phyloP scores from a whole-genome alignment of 2,113 vertebrate genomes.

The Oriolus oriolus region DNA sequence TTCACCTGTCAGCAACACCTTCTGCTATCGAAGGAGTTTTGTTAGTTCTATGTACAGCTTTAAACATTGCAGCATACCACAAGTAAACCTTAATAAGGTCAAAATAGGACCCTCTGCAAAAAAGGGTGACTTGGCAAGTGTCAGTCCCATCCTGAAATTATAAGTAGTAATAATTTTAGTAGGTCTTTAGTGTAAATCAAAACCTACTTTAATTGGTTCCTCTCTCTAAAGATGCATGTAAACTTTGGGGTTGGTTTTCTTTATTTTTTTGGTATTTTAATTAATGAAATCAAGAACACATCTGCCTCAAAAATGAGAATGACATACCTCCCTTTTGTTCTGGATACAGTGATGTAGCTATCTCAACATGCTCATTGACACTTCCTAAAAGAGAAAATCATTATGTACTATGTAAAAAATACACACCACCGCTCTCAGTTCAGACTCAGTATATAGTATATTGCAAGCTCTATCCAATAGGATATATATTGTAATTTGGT shows the following conservation, averaged over 20 bases:
- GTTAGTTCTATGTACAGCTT: constrained; percentile 37
- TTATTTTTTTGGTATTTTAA: constrained; percentile 14
- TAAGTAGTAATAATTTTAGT: constrained; percentile 32
- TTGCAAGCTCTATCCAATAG: constrained; percentile 79
- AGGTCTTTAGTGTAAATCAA: constrained; percentile 8
- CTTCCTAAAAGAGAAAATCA: constrained; percentile 52
- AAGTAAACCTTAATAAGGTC: constrained; percentile 77
- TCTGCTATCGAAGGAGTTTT: constrained; percentile 55
- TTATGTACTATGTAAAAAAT: constrained; percentile 39
- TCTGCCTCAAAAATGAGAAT: constrained; percentile 42
- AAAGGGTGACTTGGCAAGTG: constrained; percentile 69
- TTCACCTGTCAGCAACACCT: constrained; percentile 55
- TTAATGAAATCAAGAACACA: constrained; percentile 14
- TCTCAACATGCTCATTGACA: constrained; percentile 41
- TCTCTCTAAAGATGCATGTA: constrained; percentile 2
- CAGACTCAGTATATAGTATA: constrained; percentile 46
- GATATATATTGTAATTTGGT: constrained; percentile 74
- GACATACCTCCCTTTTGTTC: constrained; percentile 28
- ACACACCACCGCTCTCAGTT: constrained; percentile 16
- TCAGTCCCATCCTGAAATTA: constrained; percentile 55
- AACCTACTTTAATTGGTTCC: constrained; percentile 13
- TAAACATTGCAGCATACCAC: constrained; percentile 63
- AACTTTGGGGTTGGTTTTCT: not conserved
- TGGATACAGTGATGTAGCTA: constrained; percentile 23
- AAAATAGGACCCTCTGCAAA: constrained; percentile 73